These are phyloP conservation scores for Pagetopsis macropterus DNA, from an alignment of 2,797 vertebrate species.

Conservation along the genomic window DNA sequence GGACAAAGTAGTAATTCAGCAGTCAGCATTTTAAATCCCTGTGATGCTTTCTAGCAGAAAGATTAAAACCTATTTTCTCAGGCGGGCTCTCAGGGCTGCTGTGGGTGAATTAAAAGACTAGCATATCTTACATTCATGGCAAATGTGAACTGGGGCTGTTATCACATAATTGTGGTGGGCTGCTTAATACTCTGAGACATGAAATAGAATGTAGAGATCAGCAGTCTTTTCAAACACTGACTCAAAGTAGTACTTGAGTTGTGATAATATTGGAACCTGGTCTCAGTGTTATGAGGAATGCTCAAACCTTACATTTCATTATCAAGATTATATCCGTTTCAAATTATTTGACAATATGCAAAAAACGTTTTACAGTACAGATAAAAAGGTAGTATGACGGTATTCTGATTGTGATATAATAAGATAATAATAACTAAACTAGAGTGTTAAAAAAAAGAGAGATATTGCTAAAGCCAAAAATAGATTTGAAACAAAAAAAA, in stretches of 20 bases:
- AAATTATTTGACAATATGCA: background rate
- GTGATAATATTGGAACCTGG: background rate
- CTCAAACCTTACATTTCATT: background rate
- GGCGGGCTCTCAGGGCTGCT: conserved; percentile 13
- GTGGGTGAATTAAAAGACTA: conserved; percentile 1
- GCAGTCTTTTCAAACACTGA: background rate
- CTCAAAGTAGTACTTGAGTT: background rate
- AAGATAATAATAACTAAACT: too few species aligned
- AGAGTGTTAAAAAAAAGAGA: too few species aligned
- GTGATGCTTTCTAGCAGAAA: conserved; percentile 16
- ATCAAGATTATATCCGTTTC: background rate
- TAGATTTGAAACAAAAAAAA: background rate
- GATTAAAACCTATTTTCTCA: conserved; percentile 4
- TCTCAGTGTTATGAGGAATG: background rate
- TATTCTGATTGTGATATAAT: too few species aligned
- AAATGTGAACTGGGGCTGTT: conserved; percentile 3
- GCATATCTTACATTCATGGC: background rate
- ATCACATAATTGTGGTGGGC: background rate
- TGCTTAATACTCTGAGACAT: conserved; percentile 8
- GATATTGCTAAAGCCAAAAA: background rate
- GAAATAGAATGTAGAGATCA: background rate
- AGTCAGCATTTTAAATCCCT: conserved; percentile 17
- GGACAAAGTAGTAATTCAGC: conserved; percentile 9
- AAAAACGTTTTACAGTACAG: background rate
- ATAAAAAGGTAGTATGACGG: too few species aligned